Percentiles rank a stretch among this genome's conserved stretches.
phyloP scores from a whole-genome alignment of 2,113 vertebrate species.

The Lophochroa leadbeateri region DNA sequence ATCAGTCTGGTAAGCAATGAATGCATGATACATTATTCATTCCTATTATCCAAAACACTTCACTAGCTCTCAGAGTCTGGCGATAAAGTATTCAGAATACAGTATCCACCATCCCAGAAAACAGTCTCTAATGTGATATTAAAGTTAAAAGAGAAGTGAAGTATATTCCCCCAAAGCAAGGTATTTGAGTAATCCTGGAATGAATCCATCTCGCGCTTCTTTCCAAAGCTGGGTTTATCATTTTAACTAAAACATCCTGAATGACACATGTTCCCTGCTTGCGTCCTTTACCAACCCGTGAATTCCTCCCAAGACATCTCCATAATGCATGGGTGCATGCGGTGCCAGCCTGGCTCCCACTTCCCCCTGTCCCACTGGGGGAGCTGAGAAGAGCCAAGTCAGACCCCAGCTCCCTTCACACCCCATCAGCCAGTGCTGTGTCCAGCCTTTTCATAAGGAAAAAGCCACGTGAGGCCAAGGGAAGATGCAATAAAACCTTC shows the following conservation, averaged over 20 bases:
- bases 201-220: constrained; percentile 53
- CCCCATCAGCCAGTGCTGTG: neutral
- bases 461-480: neutral
- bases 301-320: neutral
- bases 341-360: neutral
- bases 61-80: constrained; percentile 39
- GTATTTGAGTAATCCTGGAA: constrained; percentile 59
- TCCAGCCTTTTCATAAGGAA: neutral
- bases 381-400: neutral
- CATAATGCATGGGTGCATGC: neutral
- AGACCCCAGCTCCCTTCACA: neutral
- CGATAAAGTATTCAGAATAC: constrained; percentile 58
- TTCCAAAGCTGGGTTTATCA: constrained; percentile 12
- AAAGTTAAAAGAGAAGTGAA: constrained; percentile 70
- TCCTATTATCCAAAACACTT: constrained; percentile 61
- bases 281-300: neutral
- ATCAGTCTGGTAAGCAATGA: constrained; percentile 61
- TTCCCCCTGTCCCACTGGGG: neutral
- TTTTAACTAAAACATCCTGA: neutral
- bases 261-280: neutral
- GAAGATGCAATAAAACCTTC: neutral
- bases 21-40: constrained; percentile 68
- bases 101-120: constrained; percentile 28
- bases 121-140: constrained; percentile 68
- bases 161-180: constrained; percentile 61